Evolutionary conservation across 2,888 invertebrate genomes (phyloP), one percentile per base, ranked within the genome.

Genomic region (Melinopterus prodromus): DNA sequence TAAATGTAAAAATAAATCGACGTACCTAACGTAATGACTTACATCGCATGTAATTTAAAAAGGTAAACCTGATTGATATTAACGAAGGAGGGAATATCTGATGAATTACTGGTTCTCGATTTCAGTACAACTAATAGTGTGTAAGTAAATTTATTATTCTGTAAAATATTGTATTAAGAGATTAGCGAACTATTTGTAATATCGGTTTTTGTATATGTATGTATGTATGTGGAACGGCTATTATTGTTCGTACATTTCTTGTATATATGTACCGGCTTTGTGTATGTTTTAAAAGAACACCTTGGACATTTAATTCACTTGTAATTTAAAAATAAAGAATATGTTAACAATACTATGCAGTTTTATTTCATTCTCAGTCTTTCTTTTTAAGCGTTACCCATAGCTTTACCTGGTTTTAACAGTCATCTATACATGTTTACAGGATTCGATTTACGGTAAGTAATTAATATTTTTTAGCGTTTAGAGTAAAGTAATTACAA

Each of bases 271-370:
- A 85, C 84, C 86, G 83, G 87, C 87, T 87, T 87, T 85, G 86
- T 87, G 86, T 86, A 86, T 86, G 86, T 87, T 87, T 86, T 85
- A 85, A 74, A 14, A 74, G 84, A 86, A 87, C 87, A 87, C 85
- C 85, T 85, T 84, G 83, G 84, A 85, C 86, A 86, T 86, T 86
- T 86, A 86, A 86, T 83, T 84, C 84, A 84, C 84, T 74, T 83
- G 84, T 84, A 84, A 84, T 84, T 84, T 82, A 84, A 83, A 84
- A 83, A 84, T 74, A 84, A 84, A 84, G 53, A 53, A 84, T 79
- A 81, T 79, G 77, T 81, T 79, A 80, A 76, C 35, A 37, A 38
- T 37, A 76, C 16, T 69, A 69, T 76, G 14, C 79, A n/a, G 70
- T 80, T 78, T 80, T 78, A 75, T 80, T 78, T 80, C 26, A 26